Evolutionary conservation across 2,888 invertebrate genomes (phyloP).

Genomic region (Xestia rhomboidea): DNA sequence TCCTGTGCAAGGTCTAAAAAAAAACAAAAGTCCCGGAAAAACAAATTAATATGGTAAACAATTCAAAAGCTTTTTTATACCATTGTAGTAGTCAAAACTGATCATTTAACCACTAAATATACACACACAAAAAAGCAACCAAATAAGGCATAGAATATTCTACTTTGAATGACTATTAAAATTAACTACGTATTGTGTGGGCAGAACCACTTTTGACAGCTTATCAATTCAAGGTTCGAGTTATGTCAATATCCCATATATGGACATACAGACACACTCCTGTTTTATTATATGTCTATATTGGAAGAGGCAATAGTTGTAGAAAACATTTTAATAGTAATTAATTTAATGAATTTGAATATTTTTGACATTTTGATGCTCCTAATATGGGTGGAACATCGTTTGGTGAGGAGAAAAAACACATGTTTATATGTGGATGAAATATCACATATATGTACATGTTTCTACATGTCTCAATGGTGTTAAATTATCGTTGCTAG

Average conservation of each 20-base stretch:
- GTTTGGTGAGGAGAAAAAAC: slow-evolving; percentile 6
- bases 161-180: slow-evolving; percentile 36
- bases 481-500: not conserved
- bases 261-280: slow-evolving; percentile 46
- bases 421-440: not conserved
- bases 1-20: not conserved
- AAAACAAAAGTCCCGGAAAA: not conserved
- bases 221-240: slow-evolving; percentile 57
- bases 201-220: slow-evolving; percentile 59
- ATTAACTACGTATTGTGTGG: slow-evolving; percentile 55
- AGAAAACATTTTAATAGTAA: slow-evolving; percentile 34
- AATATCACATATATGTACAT: too few species aligned
- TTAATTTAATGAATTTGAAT: slow-evolving; percentile 47
- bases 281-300: slow-evolving; percentile 29
- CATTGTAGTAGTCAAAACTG: slow-evolving; percentile 18
- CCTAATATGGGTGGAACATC: slow-evolving; percentile 19
- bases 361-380: slow-evolving; percentile 36
- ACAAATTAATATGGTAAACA: not conserved
- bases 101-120: slow-evolving; percentile 38
- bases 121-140: slow-evolving; percentile 43
- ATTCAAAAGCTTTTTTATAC: not conserved
- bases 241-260: slow-evolving; percentile 49
- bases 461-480: not conserved
- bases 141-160: slow-evolving; percentile 47
- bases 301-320: slow-evolving; percentile 1